These are phyloP conservation scores for Cathartes aura DNA, from an alignment of 2,113 vertebrate genomes.

Conservation along the genomic window DNA sequence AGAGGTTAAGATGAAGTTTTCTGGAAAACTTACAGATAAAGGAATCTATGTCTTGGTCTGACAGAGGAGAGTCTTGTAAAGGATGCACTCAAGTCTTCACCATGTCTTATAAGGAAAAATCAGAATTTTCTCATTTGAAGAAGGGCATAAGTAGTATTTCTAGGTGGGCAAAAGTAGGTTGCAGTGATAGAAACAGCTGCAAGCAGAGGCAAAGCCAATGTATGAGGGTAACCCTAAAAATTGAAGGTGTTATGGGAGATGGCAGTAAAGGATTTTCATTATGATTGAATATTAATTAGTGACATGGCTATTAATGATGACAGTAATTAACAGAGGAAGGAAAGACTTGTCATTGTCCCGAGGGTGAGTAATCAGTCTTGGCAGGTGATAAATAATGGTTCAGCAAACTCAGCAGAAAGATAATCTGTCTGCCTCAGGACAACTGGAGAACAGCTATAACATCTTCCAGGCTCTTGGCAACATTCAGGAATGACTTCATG, in stretches of 20 bases:
- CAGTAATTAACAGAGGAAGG: constrained; percentile 82
- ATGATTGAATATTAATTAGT: constrained; percentile 82
- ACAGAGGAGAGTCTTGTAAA: neutral
- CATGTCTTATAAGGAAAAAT: neutral
- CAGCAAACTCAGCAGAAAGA: constrained; percentile 81
- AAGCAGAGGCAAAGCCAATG: neutral
- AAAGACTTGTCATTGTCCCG: constrained; percentile 79
- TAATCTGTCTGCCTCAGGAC: constrained; percentile 73
- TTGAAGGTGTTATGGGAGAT: neutral
- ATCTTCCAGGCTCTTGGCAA: constrained; percentile 72
- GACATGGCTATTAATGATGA: constrained; percentile 79
- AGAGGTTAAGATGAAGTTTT: neutral
- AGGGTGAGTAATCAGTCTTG: constrained; percentile 81
- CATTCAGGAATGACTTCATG: constrained; percentile 67
- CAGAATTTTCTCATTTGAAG: neutral
- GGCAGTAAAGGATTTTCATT: constrained; percentile 67
- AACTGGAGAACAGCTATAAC: constrained; percentile 59
- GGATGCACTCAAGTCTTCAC: neutral
- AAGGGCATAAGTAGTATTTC: neutral
- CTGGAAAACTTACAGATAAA: neutral
- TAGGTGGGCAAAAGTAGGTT: neutral
- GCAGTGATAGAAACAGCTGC: neutral
- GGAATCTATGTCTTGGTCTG: neutral
- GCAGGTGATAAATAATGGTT: constrained; percentile 83
- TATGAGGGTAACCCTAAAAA: constrained; percentile 19